Percentiles rank a stretch among this genome's conserved stretches.
Conservation (phyloP, 2,888 invertebrate species). For the Salpingus planirostris region DNA sequence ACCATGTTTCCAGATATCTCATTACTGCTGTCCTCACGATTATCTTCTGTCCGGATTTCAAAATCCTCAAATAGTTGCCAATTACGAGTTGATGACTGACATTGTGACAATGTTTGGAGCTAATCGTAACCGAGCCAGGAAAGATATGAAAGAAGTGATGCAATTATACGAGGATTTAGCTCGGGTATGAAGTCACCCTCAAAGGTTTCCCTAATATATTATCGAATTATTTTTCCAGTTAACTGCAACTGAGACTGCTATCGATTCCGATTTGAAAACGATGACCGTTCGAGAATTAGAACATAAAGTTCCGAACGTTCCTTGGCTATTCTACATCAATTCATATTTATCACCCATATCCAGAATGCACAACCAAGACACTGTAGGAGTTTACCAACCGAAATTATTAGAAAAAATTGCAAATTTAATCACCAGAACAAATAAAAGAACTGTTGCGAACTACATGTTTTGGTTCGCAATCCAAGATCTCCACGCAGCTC, state of each 20-base stretch:
- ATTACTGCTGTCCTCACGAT: constrained; percentile 11
- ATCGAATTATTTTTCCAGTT: constrained; percentile 1
- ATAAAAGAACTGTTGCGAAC: constrained; percentile 16
- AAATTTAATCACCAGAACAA: constrained; percentile 9
- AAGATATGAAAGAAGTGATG: constrained; percentile 8
- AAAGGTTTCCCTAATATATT: background rate
- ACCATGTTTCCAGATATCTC: no score
- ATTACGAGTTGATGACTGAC: constrained; percentile 14
- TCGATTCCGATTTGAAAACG: constrained; percentile 38
- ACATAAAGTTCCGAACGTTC: constrained; percentile 5
- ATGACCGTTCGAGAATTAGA: constrained; percentile 9
- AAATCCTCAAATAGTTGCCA: constrained; percentile 14
- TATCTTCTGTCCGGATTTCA: constrained; percentile 10
- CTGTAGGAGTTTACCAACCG: constrained; percentile 8
- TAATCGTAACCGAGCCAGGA: constrained; percentile 6
- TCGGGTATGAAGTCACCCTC: constrained; percentile 1
- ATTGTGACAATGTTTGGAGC: constrained; percentile 17
- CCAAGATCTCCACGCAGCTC: constrained; percentile 5
- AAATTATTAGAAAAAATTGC: constrained; percentile 11
- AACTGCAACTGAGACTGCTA: constrained; percentile 4
- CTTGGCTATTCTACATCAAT: constrained; percentile 10
- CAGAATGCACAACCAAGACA: constrained; percentile 7
- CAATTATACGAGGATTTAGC: constrained; percentile 8
- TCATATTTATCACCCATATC: constrained; percentile 10
- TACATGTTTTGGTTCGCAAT: constrained; percentile 19